Evolutionary conservation across 2,888 invertebrate species (phyloP).

Genomic region (Argyra leucocephala): DNA sequence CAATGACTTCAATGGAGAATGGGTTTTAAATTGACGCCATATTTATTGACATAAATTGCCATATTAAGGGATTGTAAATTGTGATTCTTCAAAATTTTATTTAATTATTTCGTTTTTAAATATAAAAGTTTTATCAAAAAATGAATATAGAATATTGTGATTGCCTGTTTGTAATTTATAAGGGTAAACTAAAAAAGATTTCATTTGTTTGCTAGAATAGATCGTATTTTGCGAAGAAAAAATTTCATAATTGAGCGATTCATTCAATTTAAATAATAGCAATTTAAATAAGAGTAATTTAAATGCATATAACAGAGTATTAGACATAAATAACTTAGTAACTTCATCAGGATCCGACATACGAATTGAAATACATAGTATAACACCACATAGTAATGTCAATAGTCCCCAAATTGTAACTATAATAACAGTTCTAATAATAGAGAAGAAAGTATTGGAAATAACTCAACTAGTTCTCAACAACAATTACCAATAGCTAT

Average conservation of each 20-base stretch:
- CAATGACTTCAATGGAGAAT: no score
- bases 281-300: not conserved
- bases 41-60: no score
- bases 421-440: not conserved
- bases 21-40: no score
- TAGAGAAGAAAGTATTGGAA: not conserved
- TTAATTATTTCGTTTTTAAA: no score
- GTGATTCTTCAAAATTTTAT: no score
- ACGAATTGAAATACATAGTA: conserved; percentile 2
- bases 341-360: not conserved
- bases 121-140: not conserved
- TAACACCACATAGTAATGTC: not conserved
- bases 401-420: not conserved
- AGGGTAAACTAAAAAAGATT: not conserved
- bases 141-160: not conserved
- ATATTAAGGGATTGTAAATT: no score
- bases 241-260: not conserved
- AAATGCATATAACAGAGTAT: not conserved
- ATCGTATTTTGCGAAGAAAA: not conserved
- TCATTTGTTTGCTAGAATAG: not conserved
- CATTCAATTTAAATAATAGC: not conserved
- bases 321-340: not conserved
- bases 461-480: not conserved
- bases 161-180: not conserved
- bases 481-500: not conserved